Conservation (phyloP, 2,888 invertebrate species). For the Drosophila fungiperda region DNA sequence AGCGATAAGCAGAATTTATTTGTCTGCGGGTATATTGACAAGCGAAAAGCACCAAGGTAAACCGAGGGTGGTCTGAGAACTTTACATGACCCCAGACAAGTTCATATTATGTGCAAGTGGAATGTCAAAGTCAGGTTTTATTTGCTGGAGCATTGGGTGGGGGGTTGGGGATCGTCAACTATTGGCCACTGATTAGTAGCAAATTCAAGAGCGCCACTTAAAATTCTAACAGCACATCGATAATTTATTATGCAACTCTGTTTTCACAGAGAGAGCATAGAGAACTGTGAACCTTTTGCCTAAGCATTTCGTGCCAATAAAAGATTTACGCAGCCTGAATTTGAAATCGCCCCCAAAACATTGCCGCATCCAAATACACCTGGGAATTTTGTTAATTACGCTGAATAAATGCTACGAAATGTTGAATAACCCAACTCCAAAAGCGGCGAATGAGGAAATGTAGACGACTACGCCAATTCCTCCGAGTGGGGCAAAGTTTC, state of each 20-base stretch:
- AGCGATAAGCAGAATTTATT: conserved; percentile 77
- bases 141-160: not conserved
- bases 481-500: not conserved
- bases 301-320: conserved; percentile 74
- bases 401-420: conserved; percentile 72
- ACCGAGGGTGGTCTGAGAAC: not conserved
- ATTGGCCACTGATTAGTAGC: conserved; percentile 66
- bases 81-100: not conserved
- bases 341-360: conserved; percentile 58
- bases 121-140: conserved; percentile 35
- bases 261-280: conserved; percentile 25
- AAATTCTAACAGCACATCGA: conserved; percentile 66
- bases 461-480: not conserved
- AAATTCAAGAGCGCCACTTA: conserved; percentile 43
- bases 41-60: conserved; percentile 42
- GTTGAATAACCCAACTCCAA: conserved; percentile 28
- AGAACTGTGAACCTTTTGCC: conserved; percentile 57
- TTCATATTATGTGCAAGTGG: not conserved
- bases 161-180: not conserved
- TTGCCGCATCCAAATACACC: conserved; percentile 63
- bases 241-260: conserved; percentile 76
- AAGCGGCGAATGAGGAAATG: not conserved
- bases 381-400: conserved; percentile 77
- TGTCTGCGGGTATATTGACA: conserved; percentile 80
- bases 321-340: conserved; percentile 76